Evolutionary conservation across 1,140 invertebrate species (phyloP), one percentile per base, ranked within the genome.

Genomic region (Arion vulgaris): DNA sequence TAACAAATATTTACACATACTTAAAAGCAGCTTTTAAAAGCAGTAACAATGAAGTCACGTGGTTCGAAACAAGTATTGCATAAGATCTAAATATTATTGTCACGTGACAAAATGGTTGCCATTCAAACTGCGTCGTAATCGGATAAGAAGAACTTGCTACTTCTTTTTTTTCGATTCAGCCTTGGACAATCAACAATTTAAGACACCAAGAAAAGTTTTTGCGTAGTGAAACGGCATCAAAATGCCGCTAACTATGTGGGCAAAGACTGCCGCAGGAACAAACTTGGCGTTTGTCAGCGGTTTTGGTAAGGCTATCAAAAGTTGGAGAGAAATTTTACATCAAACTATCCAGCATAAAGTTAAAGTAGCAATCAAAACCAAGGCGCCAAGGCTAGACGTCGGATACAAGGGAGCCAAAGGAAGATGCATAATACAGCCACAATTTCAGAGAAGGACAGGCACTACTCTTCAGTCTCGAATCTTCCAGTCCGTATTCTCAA

Each of bases 231-330:
- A 41, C 36, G 5, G 23, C 5, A 23, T n/a, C 45, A 79, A 2
- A 39, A 80, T 80, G 78, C 32, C 78, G 1, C 17, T 68, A 38
- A 38, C n/a, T 17, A 62, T 80, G 66, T 80, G 62, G 62, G 78
- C 66, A 23, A 80, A 80, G 45, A 32, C 38, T 15, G 78, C 78
- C 7, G 78, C 39, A 1, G 78, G 78, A 15, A 45, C 78, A 23
- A 69, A 80, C 53, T n/a, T 80, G 9, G 23, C 62, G n/a, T 80
- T 80, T 71, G n/a, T 80, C 17, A 80, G 51, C 28, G 62, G 39
- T 5, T 71, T 80, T 49, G 66, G 78, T 13, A 73, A 38, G n/a
- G 71, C 51, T 34, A 23, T 81, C 1, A 81, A 81, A 74, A 57
- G 32, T 38, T 73, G 68, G 69, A 51, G 39, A 62, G 80, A 81